Evolutionary conservation across 2,797 vertebrate species (phyloP), one percentile per base, ranked within the genome.

Genomic region (Sternotherus odoratus): DNA sequence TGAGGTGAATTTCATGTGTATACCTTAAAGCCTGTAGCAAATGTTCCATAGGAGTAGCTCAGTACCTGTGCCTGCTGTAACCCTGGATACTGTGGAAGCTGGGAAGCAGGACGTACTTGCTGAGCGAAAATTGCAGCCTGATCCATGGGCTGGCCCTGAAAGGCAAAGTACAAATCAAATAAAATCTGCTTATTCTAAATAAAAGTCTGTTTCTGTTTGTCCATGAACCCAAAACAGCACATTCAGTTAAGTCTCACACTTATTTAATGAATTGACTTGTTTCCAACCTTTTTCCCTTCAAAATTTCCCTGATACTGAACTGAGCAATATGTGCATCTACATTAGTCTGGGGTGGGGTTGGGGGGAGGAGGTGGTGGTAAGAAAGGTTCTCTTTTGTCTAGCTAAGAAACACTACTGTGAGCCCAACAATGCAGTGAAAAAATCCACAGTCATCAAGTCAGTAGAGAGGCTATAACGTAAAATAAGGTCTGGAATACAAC

Each of bases 61-160:
- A 3, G 79, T 98, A 98, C 98, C 98, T 98, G 98, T 95, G 97
- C 90, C 54, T 97, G 98, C 83, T 97, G 98, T 48, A 98, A 89
- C 91, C 97, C 97, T 48, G 97, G 96, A 53, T 97, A 98, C 87
- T 97, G 98, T 0, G 96, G 92, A 46, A 97, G 95, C 86, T 98
- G 98, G 48, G 97, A 93, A 1, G 79, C 85, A 13, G 97, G 94
- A 36, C 95, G 97, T 3, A 95, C 94, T 85, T 98, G 98, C 0
- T 96, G 94, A 82, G 97, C 69, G 79, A 98, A 98, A 85, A 98
- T 80, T 95, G 97, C 91, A 88, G 98, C 95, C 88, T 98, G 98
- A 85, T 98, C 98, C 83, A 98, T 85, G 0, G 97, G 94, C 88
- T 98, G 98, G 53, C 97, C 96, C 98, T 98, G 96, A 57, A 98